These are phyloP conservation scores for Pocillopora damicornis DNA, from an alignment of 64 coral and sea anemone species.

Conservation along the genomic window DNA sequence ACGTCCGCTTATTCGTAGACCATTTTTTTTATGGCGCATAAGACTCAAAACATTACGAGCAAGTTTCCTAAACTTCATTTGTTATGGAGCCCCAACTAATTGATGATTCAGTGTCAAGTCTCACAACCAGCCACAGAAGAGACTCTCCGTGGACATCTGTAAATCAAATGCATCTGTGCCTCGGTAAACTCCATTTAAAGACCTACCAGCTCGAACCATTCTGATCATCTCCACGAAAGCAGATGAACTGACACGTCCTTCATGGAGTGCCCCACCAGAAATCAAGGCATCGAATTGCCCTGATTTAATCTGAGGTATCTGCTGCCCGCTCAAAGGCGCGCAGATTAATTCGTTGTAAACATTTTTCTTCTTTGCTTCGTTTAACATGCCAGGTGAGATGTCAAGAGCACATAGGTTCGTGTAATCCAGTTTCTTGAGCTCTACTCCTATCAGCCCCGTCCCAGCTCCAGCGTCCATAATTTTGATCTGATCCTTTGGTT, in stretches of 20 bases:
- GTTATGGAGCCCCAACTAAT: too few relatives aligned
- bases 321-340: neutral
- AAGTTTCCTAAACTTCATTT: too few relatives aligned
- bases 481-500: neutral
- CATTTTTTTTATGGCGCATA: too few relatives aligned
- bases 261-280: neutral
- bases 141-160: too few relatives aligned
- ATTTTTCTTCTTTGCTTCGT: constrained; percentile 13
- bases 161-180: too few relatives aligned
- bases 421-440: constrained; percentile 32
- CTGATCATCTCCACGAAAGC: constrained; percentile 43
- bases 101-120: too few relatives aligned
- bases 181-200: neutral
- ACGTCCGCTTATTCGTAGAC: too few relatives aligned
- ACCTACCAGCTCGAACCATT: constrained; percentile 38
- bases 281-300: constrained; percentile 44
- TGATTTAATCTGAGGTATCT: neutral
- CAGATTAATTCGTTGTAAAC: constrained; percentile 40
- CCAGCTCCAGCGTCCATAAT: constrained; percentile 31
- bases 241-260: neutral
- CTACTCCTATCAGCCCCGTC: constrained; percentile 8
- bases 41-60: too few relatives aligned
- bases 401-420: constrained; percentile 17
- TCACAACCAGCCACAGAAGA: too few relatives aligned
- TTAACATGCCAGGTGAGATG: constrained; percentile 31